A percentile compares a stretch with the other conserved stretches of the same genome.
Evolutionary conservation across 2,888 invertebrate species (phyloP).

Genomic region (Pardosa pseudoannulata): DNA sequence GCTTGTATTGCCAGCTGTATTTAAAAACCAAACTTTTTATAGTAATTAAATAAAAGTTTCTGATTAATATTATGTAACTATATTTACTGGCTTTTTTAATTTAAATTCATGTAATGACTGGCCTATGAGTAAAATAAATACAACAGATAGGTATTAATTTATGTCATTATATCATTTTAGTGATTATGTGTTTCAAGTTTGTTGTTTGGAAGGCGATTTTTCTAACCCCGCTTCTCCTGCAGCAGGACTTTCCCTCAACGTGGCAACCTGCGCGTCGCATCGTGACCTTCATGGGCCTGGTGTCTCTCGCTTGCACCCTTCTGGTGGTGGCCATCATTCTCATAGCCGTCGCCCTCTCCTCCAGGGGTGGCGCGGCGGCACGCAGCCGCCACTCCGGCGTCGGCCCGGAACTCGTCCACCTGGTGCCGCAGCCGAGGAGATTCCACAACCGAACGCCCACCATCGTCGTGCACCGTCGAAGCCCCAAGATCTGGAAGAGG

Average conservation of each 20-base stretch:
- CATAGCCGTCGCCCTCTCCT: slow-evolving; percentile 62
- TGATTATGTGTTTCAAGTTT: no score
- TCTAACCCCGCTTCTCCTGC: no score
- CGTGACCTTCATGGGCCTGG: slow-evolving; percentile 68
- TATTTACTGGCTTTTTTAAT: no score
- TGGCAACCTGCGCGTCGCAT: slow-evolving; percentile 68
- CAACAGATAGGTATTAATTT: no score
- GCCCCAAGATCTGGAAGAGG: slow-evolving; percentile 40
- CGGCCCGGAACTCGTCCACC: slow-evolving; percentile 36
- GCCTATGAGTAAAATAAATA: no score
- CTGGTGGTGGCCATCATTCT: slow-evolving; percentile 68
- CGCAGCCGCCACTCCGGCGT: neutral
- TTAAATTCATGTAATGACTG: no score
- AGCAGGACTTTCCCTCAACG: slow-evolving; percentile 67
- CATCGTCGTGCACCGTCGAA: slow-evolving; percentile 60
- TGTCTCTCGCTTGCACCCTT: slow-evolving; percentile 55
- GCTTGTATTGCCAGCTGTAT: no score
- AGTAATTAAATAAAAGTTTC: no score
- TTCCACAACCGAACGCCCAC: slow-evolving; percentile 58
- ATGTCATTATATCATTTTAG: no score
- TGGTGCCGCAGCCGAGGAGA: slow-evolving; percentile 49
- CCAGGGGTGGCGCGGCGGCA: neutral
- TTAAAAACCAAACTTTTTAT: no score
- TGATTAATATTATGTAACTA: no score
- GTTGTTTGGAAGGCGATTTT: no score